Evolutionary conservation across 1,140 invertebrate species (phyloP).

Genomic region (Hypothenemus hampei): DNA sequence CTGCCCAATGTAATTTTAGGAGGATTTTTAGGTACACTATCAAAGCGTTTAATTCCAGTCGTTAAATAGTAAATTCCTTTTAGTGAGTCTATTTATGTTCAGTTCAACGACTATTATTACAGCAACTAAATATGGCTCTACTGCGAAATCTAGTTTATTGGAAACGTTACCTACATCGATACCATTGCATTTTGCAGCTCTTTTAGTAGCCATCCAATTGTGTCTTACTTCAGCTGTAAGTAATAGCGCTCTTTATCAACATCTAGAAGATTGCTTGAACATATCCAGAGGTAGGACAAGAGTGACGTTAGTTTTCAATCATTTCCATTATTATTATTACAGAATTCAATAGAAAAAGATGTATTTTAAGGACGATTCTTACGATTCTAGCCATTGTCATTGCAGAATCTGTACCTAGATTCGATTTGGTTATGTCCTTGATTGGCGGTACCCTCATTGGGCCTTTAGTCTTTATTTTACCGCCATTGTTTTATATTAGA

Average conservation of each 20-base stretch:
- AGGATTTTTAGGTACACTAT: conserved; percentile 57
- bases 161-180: conserved; percentile 59
- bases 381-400: conserved; percentile 69
- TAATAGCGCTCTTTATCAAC: conserved; percentile 68
- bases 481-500: conserved; percentile 73
- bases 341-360: conserved; percentile 78
- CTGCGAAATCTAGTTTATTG: conserved; percentile 49
- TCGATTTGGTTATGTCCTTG: conserved; percentile 84
- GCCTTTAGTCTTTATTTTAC: conserved; percentile 78
- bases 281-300: conserved; percentile 52
- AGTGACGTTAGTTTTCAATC: background rate
- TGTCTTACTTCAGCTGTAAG: conserved; percentile 71
- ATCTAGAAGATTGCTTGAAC: conserved; percentile 59
- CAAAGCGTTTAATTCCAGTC: background rate
- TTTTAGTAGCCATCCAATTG: conserved; percentile 67
- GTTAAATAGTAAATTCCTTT: conserved; percentile 25
- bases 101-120: conserved; percentile 57
- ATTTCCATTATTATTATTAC: conserved; percentile 40
- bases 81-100: conserved; percentile 59
- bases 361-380: conserved; percentile 65
- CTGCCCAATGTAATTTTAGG: conserved; percentile 59
- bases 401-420: conserved; percentile 77
- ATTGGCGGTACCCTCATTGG: conserved; percentile 80
- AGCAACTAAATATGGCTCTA: conserved; percentile 56
- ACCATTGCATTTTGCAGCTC: conserved; percentile 55